Evolutionary conservation across 64 coral and sea anemone species (phyloP), one percentile per base, ranked within the genome.

Genomic region (Stichodactyla helianthus): DNA sequence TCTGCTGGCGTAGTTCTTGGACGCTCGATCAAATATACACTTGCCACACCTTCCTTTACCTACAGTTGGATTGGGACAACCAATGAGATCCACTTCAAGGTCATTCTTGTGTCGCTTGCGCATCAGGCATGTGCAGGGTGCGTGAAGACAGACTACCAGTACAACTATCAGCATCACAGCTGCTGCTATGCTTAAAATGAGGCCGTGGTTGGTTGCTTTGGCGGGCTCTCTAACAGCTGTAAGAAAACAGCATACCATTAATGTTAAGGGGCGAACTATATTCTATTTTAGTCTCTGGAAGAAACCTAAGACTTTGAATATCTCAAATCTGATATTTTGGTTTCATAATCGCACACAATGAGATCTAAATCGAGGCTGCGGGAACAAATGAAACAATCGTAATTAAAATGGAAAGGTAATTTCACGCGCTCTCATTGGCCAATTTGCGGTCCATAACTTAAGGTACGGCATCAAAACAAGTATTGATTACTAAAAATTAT

Each of bases 1-100:
- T 81, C 53, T 84, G 23, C 15, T 58, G 6, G 83, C 83, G 27
- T 60, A 44, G 25, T 84, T 84, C 83, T 60, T 84, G 14, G 83
- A 35, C 27, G 53, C 59, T 7, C 23, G 25, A 50, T 84, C 83
- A 84, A 58, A 84, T 54, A 84, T 19, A 51, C 83, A 84, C 51
- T 84, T 84, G 20, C 83, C 83, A 54, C 83, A 84, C 17, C 27
- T 84, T 55, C 83, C 83, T 17, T 84, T 60, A 28, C 13, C 10
- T 18, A 55, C 83, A 16, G 83, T 60, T 4, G 83, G 83, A 55
- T 84, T 84, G 18, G 83, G 83, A 63, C 83, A 84, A 55, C 56
- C 27, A 18, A 84, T 84, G 55, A 84, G 83, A 28, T 84, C 83
- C 7, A 84, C 54, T 35, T 84, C 83, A 1, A 84, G 55, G 22